Evolutionary conservation across 2,113 vertebrate genomes (phyloP), one percentile per base, ranked within the genome.

Genomic region (Siphamia tubifer): DNA sequence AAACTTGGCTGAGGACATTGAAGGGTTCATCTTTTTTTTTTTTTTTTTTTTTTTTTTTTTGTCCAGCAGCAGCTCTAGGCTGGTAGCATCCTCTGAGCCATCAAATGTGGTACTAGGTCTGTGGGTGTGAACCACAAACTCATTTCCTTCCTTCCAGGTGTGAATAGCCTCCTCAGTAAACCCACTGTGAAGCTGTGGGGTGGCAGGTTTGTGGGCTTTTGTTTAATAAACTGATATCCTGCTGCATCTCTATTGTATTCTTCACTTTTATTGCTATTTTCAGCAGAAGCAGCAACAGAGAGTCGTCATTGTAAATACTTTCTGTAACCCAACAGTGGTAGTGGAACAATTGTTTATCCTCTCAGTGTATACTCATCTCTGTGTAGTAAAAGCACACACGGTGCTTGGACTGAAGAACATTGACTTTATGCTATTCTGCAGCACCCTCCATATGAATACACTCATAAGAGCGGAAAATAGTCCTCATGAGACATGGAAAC

Each of bases 181-280:
- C n/a, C 32, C 34, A n/a, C 27, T 1, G 12, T 10, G 24, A 48
- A 21, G 11, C 42, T 30, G 30, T n/a, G 39, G 36, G 25, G 31
- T 20, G 38, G 52, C 27, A 8, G 19, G 45, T 60, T 23, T 28
- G 45, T 56, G 35, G 45, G 13, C 8, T 35, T 55, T 54, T 56
- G 24, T 23, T 70, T 44, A 39, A 67, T 67, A 66, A 68, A 43
- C 8, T n/a, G 34, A 72, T 77, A 69, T 38, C 21, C 15, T 20
- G 47, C 53, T 52, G 60, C 78, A 39, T 45, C 57, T 77, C 47
- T 12, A 13, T 31, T 40, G 30, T 45, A 20, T 23, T 32, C 38
- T 60, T 24, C 2, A 2, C 30, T 32, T 68, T 54, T 74, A 34
- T 28, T 69, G 47, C n/a, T 54, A 36, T 48, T 47, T 6, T 35